phyloP scores from a whole-genome alignment of 2,797 vertebrate species.

The Centroberyx gerrardi region DNA sequence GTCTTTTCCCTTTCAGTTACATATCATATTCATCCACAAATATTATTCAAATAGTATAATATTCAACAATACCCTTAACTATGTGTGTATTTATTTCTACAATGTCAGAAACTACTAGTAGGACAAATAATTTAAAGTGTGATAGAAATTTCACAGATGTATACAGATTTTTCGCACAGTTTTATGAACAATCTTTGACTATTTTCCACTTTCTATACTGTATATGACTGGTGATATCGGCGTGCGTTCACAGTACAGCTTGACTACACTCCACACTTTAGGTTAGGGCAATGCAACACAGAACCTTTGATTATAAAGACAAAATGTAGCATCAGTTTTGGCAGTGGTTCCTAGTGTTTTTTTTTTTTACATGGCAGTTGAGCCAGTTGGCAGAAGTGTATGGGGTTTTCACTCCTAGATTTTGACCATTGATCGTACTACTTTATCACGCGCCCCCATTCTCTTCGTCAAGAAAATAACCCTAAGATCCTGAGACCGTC shows the following conservation, averaged over 20 bases:
- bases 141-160: slow-evolving; percentile 3
- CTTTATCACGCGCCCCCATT: slow-evolving; percentile 43
- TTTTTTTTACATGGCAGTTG: not conserved
- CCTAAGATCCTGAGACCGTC: slow-evolving; percentile 8
- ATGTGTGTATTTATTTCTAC: slow-evolving; percentile 1
- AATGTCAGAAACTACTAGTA: slow-evolving; percentile 16
- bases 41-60: not conserved
- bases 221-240: not conserved
- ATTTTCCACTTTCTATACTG: not conserved
- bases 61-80: slow-evolving; percentile 1
- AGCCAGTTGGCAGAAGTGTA: slow-evolving; percentile 9
- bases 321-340: slow-evolving; percentile 8
- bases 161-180: not conserved
- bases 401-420: slow-evolving; percentile 13
- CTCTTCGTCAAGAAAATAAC: slow-evolving; percentile 14
- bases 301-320: slow-evolving; percentile 10
- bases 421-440: slow-evolving; percentile 17
- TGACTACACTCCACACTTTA: not conserved
- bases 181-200: not conserved
- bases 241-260: not conserved
- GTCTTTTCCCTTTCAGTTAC: not conserved
- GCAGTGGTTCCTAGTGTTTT: not conserved
- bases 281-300: not conserved
- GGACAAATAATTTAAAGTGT: not conserved
- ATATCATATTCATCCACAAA: not conserved